Conservation (phyloP, 64 coral and sea anemone genomes). For the Dendronephthya gigantea region DNA sequence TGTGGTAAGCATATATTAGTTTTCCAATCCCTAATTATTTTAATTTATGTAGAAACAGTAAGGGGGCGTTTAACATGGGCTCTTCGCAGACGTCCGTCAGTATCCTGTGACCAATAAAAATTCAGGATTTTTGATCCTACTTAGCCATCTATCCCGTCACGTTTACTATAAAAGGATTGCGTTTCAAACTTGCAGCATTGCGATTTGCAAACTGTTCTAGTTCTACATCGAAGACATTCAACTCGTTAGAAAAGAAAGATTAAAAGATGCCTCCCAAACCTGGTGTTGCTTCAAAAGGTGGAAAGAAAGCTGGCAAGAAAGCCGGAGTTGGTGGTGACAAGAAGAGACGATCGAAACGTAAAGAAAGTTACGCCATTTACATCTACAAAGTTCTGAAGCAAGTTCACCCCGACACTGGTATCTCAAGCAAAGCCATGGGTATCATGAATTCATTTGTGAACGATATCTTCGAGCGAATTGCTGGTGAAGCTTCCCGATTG, state of each 20-base stretch:
- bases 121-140: not conserved
- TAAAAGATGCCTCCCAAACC: not conserved
- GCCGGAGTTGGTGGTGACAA: not conserved
- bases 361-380: conserved; percentile 18
- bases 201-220: no score
- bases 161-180: not conserved
- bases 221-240: not conserved
- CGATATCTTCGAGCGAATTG: conserved; percentile 14
- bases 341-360: not conserved
- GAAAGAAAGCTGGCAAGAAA: conserved; percentile 9
- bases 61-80: not conserved
- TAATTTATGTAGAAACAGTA: no score
- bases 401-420: conserved; percentile 5
- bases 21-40: no score
- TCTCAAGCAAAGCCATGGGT: not conserved
- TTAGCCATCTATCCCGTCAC: not conserved
- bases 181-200: not conserved
- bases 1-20: no score
- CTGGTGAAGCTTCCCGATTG: not conserved
- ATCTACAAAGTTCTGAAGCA: conserved; percentile 15
- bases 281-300: conserved; percentile 15
- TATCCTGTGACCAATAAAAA: not conserved
- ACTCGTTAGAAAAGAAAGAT: not conserved
- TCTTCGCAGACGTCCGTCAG: not conserved
- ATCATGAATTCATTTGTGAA: conserved; percentile 12